phyloP scores from a whole-genome alignment of 2,113 vertebrate genomes.

The Andinoacara biseriatus region DNA sequence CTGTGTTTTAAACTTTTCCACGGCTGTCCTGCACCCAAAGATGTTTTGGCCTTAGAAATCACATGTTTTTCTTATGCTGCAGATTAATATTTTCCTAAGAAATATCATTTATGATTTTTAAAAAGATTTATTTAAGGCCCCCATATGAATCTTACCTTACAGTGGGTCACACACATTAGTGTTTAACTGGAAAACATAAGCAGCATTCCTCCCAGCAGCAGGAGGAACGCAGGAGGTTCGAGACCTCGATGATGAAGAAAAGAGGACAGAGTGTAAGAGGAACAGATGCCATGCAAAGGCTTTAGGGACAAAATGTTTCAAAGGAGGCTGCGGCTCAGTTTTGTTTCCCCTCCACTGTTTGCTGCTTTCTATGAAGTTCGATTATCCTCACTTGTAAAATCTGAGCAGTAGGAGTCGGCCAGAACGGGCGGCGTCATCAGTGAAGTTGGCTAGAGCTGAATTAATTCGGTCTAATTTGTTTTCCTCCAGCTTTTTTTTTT shows the following conservation, averaged over 20 bases:
- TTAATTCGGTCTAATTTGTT: neutral
- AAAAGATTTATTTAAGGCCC: neutral
- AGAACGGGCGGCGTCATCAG: accelerated
- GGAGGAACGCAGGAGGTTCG: too few relatives aligned
- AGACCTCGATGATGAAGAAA: neutral
- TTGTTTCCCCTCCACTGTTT: accelerated
- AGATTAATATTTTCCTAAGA: neutral
- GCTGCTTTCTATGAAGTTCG: too few relatives aligned
- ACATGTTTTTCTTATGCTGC: neutral
- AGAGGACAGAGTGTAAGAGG: neutral
- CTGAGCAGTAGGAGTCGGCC: accelerated
- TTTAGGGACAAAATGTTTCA: neutral
- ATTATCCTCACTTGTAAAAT: neutral
- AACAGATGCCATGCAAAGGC: neutral
- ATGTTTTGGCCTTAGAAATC: neutral
- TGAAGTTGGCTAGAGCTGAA: neutral
- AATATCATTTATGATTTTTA: too few relatives aligned
- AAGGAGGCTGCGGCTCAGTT: neutral
- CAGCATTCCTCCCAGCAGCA: neutral
- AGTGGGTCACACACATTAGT: neutral
- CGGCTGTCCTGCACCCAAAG: neutral
- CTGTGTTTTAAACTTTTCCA: neutral
- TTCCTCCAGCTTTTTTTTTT: neutral
- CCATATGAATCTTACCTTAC: neutral
- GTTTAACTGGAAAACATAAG: neutral